Evolutionary conservation across 2,888 invertebrate genomes (phyloP).

Genomic region (Meteorus cinctellus): DNA sequence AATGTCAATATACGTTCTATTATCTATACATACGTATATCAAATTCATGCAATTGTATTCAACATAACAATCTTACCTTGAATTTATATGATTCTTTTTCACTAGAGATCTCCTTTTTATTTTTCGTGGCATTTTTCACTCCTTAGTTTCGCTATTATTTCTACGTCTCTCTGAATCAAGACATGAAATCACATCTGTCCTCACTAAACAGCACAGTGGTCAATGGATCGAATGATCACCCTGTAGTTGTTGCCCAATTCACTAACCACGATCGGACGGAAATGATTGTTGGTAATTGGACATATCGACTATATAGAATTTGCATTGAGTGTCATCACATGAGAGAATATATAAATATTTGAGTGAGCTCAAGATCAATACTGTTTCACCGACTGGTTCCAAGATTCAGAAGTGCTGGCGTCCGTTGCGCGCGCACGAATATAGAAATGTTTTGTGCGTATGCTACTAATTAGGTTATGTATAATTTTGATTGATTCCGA

Average conservation of each 20-base stretch:
- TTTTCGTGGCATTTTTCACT: slow-evolving; percentile 10
- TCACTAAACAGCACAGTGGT: background rate
- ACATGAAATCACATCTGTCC: background rate
- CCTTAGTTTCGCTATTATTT: background rate
- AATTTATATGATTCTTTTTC: slow-evolving; percentile 5
- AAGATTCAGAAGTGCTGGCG: no score
- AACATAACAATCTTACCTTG: background rate
- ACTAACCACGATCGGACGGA: background rate
- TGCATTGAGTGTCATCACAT: background rate
- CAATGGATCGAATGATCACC: background rate
- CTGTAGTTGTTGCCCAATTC: background rate
- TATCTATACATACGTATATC: background rate
- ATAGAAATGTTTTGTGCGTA: no score
- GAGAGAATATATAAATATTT: background rate
- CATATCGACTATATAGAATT: background rate
- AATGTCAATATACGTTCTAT: background rate
- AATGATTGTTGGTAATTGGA: background rate
- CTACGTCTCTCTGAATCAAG: background rate
- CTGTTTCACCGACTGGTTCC: no score
- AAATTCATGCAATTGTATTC: background rate
- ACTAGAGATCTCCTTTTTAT: background rate
- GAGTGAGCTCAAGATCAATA: no score
- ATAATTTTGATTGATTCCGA: no score
- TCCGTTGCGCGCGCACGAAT: no score
- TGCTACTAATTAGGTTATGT: no score